Evolutionary conservation across 2,797 vertebrate genomes (phyloP), one percentile per base, ranked within the genome.

Genomic region (Sternarchorhynchus goeldii): DNA sequence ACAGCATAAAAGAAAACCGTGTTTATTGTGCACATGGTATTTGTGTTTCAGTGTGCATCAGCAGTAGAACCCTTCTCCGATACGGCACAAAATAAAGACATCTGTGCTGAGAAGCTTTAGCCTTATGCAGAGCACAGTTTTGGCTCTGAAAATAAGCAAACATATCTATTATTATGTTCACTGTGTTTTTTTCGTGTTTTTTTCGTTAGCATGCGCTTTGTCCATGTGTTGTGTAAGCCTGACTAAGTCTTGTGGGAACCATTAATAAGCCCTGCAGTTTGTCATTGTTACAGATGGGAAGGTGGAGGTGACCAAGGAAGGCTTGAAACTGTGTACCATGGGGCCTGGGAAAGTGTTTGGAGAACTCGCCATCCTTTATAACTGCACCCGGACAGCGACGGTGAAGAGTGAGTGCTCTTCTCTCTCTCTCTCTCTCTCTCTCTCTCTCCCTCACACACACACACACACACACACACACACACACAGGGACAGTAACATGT

Each of bases 221-320:
- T 60, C 14, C 12, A 63, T n/a, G 5, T 45, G 36, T 62, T 20
- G 2, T 18, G 21, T 57, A 32, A 70, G 12, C n/a, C 5, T 68
- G 57, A 62, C n/a, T 16, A 36, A 5, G 62, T 29, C 18, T 1
- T 72, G 5, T 50, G 53, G 4, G 50, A 41, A 41, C 57, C 58
- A 76, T 31, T 39, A 3, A 5, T 20, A 18, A 59, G 34, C 4
- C 50, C 1, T 56, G 32, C 66, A 25, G 34, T 62, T 80, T 76
- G 56, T 17, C n/a, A 64, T 64, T 86, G 34, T 89, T 92, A 77
- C 88, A 99, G 97, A 99, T 74, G 97, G 97, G 6, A 97, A 96
- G 84, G 97, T 98, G 90, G 97, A 98, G 90, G 97, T 99, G 80
- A 97, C 96, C 0, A 99, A 98, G 86, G 97, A 99, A 90, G 95